Evolutionary conservation across 64 coral and sea anemone genomes (phyloP).

Genomic region (Cladopsammia gracilis): DNA sequence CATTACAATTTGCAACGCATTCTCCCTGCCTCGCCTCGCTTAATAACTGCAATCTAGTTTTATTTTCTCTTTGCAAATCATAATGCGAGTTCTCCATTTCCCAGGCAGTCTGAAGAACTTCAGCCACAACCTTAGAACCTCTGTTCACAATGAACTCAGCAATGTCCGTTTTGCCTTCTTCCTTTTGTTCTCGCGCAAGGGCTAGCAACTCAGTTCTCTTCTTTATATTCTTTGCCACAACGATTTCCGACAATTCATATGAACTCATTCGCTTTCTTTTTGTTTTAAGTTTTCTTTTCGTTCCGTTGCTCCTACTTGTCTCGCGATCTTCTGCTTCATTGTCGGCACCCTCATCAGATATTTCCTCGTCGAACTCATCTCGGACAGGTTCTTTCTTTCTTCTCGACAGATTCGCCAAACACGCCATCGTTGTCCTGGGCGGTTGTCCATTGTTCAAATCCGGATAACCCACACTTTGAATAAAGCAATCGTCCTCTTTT

Average conservation of each 20-base stretch:
- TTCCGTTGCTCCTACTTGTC: too few species aligned
- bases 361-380: too few species aligned
- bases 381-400: too few species aligned
- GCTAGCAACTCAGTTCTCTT: background rate
- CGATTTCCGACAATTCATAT: background rate
- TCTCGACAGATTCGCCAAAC: too few species aligned
- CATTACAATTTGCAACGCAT: background rate
- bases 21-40: background rate
- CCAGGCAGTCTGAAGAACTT: slow-evolving; percentile 5
- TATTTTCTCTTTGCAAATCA: background rate
- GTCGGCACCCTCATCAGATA: too few species aligned
- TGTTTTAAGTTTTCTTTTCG: too few species aligned
- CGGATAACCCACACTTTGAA: too few species aligned
- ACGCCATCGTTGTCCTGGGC: too few species aligned
- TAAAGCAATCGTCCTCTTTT: too few species aligned
- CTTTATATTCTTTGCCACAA: background rate
- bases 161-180: slow-evolving; percentile 6
- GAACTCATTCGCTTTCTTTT: background rate
- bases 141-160: background rate
- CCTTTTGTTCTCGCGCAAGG: slow-evolving; percentile 1
- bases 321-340: too few species aligned
- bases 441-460: too few species aligned
- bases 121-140: slow-evolving; percentile 7
- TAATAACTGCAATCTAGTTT: background rate
- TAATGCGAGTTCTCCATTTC: background rate